A percentile compares a stretch with the other conserved stretches of the same genome.
Conservation (phyloP, 2,113 vertebrate genomes). For the Pseudois nayaur region DNA sequence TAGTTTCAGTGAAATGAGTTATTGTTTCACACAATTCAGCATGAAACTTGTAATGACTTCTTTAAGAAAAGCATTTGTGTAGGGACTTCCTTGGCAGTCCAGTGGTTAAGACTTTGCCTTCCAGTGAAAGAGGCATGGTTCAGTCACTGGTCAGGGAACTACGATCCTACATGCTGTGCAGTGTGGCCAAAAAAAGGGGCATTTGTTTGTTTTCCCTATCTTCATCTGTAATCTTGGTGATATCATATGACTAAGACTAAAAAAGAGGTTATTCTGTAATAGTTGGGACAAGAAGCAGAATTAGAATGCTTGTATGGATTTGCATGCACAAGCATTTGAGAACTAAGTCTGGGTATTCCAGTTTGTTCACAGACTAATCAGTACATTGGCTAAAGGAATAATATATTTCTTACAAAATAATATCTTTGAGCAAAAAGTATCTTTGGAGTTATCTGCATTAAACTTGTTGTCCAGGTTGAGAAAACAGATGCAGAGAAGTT, state of each 20-base stretch:
- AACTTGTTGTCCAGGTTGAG: background rate
- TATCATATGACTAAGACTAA: background rate
- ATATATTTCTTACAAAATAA: background rate
- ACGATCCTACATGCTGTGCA: background rate
- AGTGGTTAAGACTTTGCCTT: background rate
- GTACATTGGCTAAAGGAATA: background rate
- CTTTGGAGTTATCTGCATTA: background rate
- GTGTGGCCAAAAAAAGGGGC: background rate
- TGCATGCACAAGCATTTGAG: background rate
- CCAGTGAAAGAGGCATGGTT: background rate
- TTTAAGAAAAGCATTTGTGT: background rate
- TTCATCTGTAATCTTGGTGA: background rate
- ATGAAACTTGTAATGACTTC: background rate
- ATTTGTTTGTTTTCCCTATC: background rate
- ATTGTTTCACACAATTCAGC: background rate
- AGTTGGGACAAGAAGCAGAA: background rate
- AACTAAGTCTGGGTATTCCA: background rate
- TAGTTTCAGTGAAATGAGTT: background rate
- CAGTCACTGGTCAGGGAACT: background rate
- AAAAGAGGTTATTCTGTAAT: background rate
- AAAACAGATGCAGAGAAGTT: background rate
- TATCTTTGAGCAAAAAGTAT: background rate
- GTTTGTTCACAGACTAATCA: background rate
- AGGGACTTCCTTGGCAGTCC: background rate
- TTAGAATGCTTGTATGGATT: background rate